Conservation (phyloP, 2,888 invertebrate genomes). For the Agrochola lychnidis region DNA sequence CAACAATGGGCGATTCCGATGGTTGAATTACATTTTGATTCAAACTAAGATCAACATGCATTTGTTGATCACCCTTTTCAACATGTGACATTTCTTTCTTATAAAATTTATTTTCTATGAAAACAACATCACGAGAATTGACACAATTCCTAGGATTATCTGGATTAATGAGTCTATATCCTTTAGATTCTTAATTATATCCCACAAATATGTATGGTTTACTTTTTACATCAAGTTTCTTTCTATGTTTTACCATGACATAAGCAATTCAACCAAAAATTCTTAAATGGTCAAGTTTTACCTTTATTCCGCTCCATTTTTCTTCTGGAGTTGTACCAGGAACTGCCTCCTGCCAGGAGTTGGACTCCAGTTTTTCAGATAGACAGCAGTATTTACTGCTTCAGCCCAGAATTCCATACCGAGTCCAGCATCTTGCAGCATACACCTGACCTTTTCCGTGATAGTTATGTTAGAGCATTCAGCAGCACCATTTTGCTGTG, state of each 20-base stretch:
- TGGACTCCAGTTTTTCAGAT: too few relatives aligned
- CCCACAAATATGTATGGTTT: neutral
- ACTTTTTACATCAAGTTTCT: neutral
- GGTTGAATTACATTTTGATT: neutral
- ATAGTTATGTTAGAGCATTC: too few relatives aligned
- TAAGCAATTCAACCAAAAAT: neutral
- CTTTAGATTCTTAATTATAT: neutral
- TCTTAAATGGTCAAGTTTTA: neutral
- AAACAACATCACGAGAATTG: neutral
- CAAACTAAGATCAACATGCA: neutral
- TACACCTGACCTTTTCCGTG: too few relatives aligned
- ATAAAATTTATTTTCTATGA: neutral
- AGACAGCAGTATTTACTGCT: too few relatives aligned
- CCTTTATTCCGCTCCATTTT: neutral
- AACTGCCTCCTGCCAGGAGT: too few relatives aligned
- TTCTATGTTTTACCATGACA: neutral
- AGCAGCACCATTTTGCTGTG: too few relatives aligned
- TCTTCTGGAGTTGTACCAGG: neutral
- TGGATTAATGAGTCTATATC: neutral
- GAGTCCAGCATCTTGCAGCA: too few relatives aligned
- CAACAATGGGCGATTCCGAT: neutral
- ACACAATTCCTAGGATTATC: neutral
- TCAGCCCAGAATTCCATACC: too few relatives aligned
- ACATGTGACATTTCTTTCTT: neutral
- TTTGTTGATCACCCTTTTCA: neutral